phyloP scores from a whole-genome alignment of 2,113 vertebrate species.

The Procavia capensis region DNA sequence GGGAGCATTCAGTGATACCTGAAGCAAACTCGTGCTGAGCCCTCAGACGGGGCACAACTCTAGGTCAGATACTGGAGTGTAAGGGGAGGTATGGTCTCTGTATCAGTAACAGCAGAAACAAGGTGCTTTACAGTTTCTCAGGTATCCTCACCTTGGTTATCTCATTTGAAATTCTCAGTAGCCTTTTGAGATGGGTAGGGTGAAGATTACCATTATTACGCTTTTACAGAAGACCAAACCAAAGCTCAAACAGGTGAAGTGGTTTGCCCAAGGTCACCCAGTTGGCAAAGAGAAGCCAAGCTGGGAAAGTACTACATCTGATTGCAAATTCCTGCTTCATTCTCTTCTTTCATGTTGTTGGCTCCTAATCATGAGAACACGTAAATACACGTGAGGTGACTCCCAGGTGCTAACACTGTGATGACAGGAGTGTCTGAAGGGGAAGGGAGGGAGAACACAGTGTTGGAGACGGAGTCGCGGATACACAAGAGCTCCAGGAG shows the following conservation, averaged over 20 bases:
- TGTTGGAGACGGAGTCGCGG: not conserved
- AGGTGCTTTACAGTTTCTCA: not conserved
- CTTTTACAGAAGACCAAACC: constrained; percentile 1
- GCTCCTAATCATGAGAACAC: not conserved
- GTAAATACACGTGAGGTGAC: not conserved
- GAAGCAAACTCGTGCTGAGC: not conserved
- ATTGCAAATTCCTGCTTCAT: not conserved
- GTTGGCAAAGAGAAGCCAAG: not conserved
- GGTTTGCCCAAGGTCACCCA: not conserved
- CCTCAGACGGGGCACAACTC: not conserved
- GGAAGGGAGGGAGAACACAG: not conserved
- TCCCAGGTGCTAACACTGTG: not conserved
- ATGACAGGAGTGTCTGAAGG: not conserved
- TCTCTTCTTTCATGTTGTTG: constrained; percentile 22
- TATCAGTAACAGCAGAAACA: not conserved
- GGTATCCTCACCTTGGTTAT: not conserved
- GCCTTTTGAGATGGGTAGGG: not conserved
- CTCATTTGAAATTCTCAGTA: not conserved
- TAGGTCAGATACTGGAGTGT: not conserved
- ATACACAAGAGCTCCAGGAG: not conserved
- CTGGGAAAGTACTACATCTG: not conserved
- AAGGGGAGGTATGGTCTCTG: not conserved
- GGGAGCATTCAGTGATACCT: not conserved
- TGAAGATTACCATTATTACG: not conserved
- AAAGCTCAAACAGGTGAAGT: not conserved